Conservation (phyloP, 2,113 vertebrate genomes). For the Chionis minor region DNA sequence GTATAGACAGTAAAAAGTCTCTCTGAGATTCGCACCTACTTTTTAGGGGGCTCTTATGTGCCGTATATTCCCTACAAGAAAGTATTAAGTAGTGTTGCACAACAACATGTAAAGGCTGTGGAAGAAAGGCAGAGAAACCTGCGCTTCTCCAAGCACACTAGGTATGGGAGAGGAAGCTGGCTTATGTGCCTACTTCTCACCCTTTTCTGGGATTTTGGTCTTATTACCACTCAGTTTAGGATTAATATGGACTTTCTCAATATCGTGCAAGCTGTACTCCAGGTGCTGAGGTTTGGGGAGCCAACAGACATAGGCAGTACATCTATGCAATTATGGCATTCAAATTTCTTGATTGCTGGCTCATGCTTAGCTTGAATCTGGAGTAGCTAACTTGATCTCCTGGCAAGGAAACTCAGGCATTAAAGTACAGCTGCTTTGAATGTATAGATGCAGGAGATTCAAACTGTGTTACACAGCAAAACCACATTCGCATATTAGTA, state of each 20-base stretch:
- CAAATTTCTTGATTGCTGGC: background rate
- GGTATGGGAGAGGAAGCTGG: accelerated
- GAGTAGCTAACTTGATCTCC: background rate
- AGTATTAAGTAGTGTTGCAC: background rate
- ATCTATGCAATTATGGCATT: background rate
- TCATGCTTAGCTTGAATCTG: background rate
- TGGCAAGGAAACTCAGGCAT: background rate
- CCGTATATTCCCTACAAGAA: background rate
- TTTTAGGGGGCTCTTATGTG: background rate
- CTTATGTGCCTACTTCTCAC: background rate
- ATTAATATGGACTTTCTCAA: background rate
- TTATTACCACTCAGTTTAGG: background rate
- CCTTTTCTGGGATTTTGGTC: background rate
- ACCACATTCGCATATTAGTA: background rate
- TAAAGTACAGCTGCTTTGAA: background rate
- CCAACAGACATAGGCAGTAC: background rate
- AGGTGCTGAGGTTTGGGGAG: background rate
- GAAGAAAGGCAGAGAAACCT: background rate
- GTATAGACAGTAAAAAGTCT: background rate
- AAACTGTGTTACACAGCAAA: background rate
- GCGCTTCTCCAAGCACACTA: background rate
- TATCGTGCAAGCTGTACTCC: background rate
- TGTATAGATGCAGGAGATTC: background rate
- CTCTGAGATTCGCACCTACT: background rate
- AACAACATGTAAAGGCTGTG: background rate